Evolutionary conservation across 2,888 invertebrate species (phyloP).

Genomic region (Agrenia bidenticulata): DNA sequence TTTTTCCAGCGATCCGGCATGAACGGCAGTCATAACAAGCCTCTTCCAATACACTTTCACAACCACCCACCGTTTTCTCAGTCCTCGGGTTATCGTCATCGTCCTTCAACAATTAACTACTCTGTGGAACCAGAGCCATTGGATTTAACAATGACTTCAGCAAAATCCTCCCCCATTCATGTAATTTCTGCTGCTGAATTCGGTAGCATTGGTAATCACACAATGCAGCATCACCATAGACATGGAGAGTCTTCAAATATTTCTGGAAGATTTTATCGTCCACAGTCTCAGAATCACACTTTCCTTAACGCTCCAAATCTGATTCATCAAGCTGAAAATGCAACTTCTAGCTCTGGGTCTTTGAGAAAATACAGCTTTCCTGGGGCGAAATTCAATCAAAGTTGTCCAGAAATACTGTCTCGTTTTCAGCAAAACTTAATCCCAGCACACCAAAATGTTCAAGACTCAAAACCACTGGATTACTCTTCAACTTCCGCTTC

Average conservation of each 20-base stretch:
- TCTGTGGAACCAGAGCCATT: slow-evolving; percentile 31
- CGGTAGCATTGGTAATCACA: slow-evolving; percentile 29
- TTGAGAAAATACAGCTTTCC: slow-evolving; percentile 19
- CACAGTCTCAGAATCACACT: slow-evolving; percentile 19
- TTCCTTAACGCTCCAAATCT: slow-evolving; percentile 38
- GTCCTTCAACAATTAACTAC: slow-evolving; percentile 38
- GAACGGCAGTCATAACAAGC: neutral
- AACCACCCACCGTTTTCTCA: slow-evolving; percentile 8
- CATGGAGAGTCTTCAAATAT: neutral
- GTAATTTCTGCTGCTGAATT: slow-evolving; percentile 46
- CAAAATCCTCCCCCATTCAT: slow-evolving; percentile 46
- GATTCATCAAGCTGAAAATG: slow-evolving; percentile 25
- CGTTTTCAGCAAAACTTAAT: slow-evolving; percentile 24
- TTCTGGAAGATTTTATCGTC: neutral
- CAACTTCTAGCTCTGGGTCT: slow-evolving; percentile 20
- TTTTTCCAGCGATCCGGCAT: slow-evolving; percentile 28
- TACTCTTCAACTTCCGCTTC: slow-evolving; percentile 30
- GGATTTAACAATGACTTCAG: slow-evolving; percentile 40
- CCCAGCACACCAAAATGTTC: slow-evolving; percentile 22
- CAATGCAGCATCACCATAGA: slow-evolving; percentile 24
- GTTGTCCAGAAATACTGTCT: slow-evolving; percentile 44
- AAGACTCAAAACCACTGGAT: slow-evolving; percentile 45
- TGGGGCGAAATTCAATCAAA: slow-evolving; percentile 40
- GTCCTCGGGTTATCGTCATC: slow-evolving; percentile 23
- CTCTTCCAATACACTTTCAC: slow-evolving; percentile 28